A percentile compares a stretch with the other conserved stretches of the same genome.
phyloP scores from a whole-genome alignment of 2,797 vertebrate genomes.

The Knipowitschia caucasica region DNA sequence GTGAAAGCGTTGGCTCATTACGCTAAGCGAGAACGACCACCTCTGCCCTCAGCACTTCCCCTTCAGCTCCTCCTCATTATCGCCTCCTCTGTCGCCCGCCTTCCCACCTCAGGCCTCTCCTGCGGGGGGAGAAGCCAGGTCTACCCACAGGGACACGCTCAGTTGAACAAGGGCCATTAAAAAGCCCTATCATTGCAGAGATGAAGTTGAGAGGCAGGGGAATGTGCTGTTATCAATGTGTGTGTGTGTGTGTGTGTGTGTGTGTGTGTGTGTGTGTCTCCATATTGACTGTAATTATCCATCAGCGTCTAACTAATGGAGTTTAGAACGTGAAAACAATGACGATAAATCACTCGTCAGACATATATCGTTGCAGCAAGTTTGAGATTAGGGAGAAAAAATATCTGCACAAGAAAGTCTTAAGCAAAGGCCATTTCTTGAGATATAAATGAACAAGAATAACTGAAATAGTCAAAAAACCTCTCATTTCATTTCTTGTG shows the following conservation, averaged over 20 bases:
- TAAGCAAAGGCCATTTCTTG: too few species aligned
- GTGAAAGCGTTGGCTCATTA: background rate
- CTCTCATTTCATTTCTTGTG: too few species aligned
- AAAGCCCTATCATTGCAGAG: background rate
- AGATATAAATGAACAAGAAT: too few species aligned
- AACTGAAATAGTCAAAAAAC: too few species aligned
- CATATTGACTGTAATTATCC: background rate
- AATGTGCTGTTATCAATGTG: background rate
- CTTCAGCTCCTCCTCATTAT: background rate
- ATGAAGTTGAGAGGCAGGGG: background rate
- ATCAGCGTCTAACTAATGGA: background rate
- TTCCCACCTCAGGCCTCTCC: background rate
- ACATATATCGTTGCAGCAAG: background rate
- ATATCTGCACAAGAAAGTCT: background rate
- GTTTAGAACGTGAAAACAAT: background rate
- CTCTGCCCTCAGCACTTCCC: background rate
- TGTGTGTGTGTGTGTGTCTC: background rate
- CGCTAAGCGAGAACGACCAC: background rate
- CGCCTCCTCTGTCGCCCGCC: background rate
- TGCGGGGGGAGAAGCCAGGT: background rate
- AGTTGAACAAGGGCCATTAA: constrained; percentile 15
- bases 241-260: too few species aligned
- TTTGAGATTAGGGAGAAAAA: background rate
- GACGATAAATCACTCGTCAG: background rate
- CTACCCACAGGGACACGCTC: background rate